Evolutionary conservation across 2,797 vertebrate species (phyloP).

Genomic region (Scarus forsteni): DNA sequence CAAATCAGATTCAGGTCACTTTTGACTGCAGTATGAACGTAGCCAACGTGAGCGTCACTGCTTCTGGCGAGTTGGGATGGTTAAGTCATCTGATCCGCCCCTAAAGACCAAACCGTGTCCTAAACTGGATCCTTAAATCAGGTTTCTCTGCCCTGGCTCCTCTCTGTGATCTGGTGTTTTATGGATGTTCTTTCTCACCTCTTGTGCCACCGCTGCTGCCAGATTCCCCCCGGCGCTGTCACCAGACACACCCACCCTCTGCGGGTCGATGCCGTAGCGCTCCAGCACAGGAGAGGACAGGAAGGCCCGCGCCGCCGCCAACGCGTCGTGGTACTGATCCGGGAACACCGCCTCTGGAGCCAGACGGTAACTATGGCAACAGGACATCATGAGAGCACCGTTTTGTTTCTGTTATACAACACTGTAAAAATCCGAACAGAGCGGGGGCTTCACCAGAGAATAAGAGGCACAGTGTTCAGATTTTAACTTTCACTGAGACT

Average conservation of each 20-base stretch:
- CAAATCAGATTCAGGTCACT: too few species aligned
- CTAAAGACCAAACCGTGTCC: too few species aligned
- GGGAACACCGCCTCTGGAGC: conserved; percentile 92
- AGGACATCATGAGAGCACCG: not conserved
- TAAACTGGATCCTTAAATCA: too few species aligned
- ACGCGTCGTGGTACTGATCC: conserved; percentile 89
- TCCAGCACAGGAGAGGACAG: conserved; percentile 84
- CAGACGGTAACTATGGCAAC: conserved; percentile 89
- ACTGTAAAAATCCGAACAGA: not conserved
- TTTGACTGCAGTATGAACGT: too few species aligned
- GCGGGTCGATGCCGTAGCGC: conserved; percentile 86
- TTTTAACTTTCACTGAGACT: not conserved
- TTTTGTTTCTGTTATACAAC: not conserved
- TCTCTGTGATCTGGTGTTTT: too few species aligned
- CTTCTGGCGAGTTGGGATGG: too few species aligned
- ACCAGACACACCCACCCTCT: conserved; percentile 90
- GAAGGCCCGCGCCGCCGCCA: conserved; percentile 88
- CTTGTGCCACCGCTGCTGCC: conserved; percentile 92
- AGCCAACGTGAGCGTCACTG: too few species aligned
- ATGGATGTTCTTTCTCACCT: too few species aligned
- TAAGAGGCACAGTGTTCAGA: not conserved
- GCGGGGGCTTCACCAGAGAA: not conserved
- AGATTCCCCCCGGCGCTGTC: conserved; percentile 97
- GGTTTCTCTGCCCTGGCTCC: too few species aligned
- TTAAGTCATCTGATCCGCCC: too few species aligned